These are phyloP conservation scores for Chrysemys picta DNA, from an alignment of 2,113 vertebrate species.

Conservation along the genomic window DNA sequence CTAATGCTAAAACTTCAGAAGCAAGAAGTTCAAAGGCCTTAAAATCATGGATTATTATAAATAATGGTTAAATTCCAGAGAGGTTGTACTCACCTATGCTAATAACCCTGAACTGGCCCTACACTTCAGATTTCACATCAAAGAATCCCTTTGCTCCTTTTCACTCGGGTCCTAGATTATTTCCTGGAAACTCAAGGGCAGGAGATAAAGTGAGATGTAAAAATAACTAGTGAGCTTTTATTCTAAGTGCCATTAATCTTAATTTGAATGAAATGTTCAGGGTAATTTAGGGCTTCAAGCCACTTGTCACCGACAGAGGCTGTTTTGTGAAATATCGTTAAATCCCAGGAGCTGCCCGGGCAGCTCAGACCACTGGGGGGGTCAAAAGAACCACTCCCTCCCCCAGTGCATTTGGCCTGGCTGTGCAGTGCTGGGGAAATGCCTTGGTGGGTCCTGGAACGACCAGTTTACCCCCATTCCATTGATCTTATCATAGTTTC, in stretches of 20 bases:
- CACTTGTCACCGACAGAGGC: not conserved
- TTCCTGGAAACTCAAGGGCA: rapidly evolving
- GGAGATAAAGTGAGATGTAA: rapidly evolving
- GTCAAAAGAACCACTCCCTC: not conserved
- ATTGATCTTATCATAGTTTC: not conserved
- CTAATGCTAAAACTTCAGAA: not conserved
- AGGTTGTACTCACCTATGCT: rapidly evolving
- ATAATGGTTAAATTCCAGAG: rapidly evolving
- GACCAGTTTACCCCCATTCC: not conserved
- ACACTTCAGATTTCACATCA: not conserved
- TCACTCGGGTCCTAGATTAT: not conserved
- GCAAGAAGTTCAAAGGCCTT: not conserved
- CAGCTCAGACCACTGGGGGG: not conserved
- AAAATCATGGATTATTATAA: not conserved
- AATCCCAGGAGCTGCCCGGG: not conserved
- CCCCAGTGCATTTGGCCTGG: not conserved
- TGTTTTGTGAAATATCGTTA: not conserved
- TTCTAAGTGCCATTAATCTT: rapidly evolving
- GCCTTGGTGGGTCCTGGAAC: not conserved
- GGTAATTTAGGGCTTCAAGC: rapidly evolving
- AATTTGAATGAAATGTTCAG: rapidly evolving
- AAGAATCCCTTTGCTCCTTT: not conserved
- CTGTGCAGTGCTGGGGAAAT: not conserved
- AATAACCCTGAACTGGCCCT: not conserved
- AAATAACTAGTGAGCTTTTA: rapidly evolving